These are phyloP conservation scores for Nineta flava DNA, from an alignment of 2,888 invertebrate species.

Conservation along the genomic window DNA sequence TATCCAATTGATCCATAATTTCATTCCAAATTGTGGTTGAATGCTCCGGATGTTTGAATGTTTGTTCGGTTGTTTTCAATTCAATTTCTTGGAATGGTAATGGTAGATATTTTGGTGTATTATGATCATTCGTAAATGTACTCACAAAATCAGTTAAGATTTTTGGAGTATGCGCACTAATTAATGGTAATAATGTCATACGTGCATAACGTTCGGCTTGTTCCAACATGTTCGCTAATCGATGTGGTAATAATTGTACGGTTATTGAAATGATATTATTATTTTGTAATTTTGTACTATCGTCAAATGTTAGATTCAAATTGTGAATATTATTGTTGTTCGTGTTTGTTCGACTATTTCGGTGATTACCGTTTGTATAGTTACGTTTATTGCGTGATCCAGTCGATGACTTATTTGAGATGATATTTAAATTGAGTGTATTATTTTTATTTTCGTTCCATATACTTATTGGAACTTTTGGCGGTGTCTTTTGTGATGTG, in stretches of 20 bases:
- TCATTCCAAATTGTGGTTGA: background rate
- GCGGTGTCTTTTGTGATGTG: background rate
- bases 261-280: slow-evolving; percentile 32
- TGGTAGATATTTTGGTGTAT: slow-evolving; percentile 23
- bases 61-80: background rate
- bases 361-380: background rate
- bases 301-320: slow-evolving; percentile 20
- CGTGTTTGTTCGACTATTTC: slow-evolving; percentile 6
- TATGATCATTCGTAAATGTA: slow-evolving; percentile 14
- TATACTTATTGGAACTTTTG: background rate
- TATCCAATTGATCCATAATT: too few relatives aligned
- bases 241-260: slow-evolving; percentile 64
- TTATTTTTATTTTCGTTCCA: background rate
- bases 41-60: background rate
- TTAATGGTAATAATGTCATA: slow-evolving; percentile 57
- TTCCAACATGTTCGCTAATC: slow-evolving; percentile 61
- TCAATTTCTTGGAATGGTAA: slow-evolving; percentile 20
- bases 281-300: slow-evolving; percentile 17
- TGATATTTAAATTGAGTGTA: background rate
- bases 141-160: slow-evolving; percentile 31
- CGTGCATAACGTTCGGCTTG: slow-evolving; percentile 69
- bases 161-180: slow-evolving; percentile 63
- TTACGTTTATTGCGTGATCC: background rate
- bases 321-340: slow-evolving; percentile 10
- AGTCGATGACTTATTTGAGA: background rate